Conservation (phyloP, 2,113 vertebrate species). For the Pelmatolapia mariae region DNA sequence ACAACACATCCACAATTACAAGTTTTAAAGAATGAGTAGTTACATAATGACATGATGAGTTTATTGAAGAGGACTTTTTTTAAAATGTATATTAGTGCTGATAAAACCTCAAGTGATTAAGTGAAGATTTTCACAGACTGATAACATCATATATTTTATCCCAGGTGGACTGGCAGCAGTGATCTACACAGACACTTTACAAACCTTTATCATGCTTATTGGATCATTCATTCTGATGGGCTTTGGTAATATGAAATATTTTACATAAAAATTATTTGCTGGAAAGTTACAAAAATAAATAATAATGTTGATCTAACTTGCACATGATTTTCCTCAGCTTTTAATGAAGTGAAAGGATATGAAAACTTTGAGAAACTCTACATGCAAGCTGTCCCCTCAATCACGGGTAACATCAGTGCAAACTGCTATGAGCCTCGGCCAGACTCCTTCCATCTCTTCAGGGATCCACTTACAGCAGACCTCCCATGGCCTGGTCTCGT, state of each 20-base stretch:
- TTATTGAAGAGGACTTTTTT: not conserved
- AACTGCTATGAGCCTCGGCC: conserved; percentile 78
- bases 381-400: conserved; percentile 78
- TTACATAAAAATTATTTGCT: not conserved
- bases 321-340: conserved; percentile 67
- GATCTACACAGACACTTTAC: conserved; percentile 96
- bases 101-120: conserved; percentile 16
- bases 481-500: conserved; percentile 89
- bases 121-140: not conserved
- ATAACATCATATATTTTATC: not conserved
- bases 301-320: not conserved
- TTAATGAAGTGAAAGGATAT: conserved; percentile 83
- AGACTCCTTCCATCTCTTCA: conserved; percentile 88
- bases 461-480: conserved; percentile 79
- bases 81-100: not conserved
- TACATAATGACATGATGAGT: not conserved
- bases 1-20: not conserved
- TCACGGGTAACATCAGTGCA: not conserved
- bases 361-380: conserved; percentile 75
- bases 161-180: conserved; percentile 92
- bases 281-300: not conserved
- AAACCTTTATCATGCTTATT: conserved; percentile 89
- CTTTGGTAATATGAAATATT: conserved; percentile 75
- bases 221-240: conserved; percentile 90
- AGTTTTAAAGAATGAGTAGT: not conserved